Evolutionary conservation across 2,888 invertebrate species (phyloP).

Genomic region (Synergus japonicus): DNA sequence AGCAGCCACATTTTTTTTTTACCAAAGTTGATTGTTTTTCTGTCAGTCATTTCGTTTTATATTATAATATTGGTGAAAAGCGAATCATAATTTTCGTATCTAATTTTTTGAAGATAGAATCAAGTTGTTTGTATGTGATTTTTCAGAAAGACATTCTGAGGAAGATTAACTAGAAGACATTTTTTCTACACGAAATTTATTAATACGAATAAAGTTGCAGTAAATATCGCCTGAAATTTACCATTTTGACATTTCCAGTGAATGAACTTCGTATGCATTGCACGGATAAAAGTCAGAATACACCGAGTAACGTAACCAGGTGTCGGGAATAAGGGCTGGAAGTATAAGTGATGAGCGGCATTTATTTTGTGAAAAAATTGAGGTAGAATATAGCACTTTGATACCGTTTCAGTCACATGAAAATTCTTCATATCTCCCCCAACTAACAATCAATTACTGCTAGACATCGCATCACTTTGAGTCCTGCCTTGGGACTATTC

Average conservation of each 20-base stretch:
- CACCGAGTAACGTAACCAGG: neutral
- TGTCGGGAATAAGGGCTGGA: constrained; percentile 11
- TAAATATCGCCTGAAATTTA: constrained; percentile 6
- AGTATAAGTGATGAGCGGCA: constrained; percentile 19
- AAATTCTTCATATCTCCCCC: constrained; percentile 3
- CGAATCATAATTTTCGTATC: too few species aligned
- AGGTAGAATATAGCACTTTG: constrained; percentile 14
- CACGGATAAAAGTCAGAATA: constrained; percentile 11
- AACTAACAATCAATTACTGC: neutral
- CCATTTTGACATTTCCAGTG: neutral
- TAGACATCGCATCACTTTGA: neutral
- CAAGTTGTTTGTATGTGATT: neutral
- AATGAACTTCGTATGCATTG: neutral
- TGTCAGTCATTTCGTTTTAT: too few species aligned
- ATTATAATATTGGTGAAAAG: too few species aligned
- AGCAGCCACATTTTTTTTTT: neutral
- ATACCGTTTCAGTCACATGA: constrained; percentile 10
- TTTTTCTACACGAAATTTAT: neutral
- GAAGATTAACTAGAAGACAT: neutral
- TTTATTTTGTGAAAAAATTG: constrained; percentile 19
- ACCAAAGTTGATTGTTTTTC: neutral
- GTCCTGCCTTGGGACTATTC: neutral
- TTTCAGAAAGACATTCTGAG: neutral
- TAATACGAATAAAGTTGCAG: neutral
- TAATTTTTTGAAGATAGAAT: neutral